Evolutionary conservation across 2,113 vertebrate species (phyloP), one percentile per base, ranked within the genome.

Genomic region (Chauna torquata): DNA sequence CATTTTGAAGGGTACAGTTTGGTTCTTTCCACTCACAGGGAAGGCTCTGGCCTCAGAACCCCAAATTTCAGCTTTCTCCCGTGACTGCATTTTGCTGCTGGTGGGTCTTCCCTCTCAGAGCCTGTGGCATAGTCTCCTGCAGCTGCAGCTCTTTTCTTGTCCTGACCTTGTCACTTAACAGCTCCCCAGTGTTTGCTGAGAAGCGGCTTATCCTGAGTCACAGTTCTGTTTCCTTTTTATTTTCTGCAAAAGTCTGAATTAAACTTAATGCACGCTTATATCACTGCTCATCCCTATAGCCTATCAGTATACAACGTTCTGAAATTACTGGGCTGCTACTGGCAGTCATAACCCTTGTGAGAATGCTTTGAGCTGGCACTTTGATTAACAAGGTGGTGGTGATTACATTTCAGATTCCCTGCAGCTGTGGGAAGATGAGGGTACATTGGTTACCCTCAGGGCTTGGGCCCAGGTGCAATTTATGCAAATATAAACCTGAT

Each of bases 241-340:
- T 66, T 89, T 54, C 49, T 82, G n/a, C 44, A 72, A 8, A 82
- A 42, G 22, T 30, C 70, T 54, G 25, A 47, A 64, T 68, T 86
- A 64, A 85, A 74, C 11, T 54, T 42, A 52, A 9, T 1, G 1
- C 12, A 70, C 0, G 0, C 10, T 19, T 19, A 54, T 44, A 12
- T 66, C 44, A 24, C 68, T 87, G 22, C 34, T 77, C 42, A 68
- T 52, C 42, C 42, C 69, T 68, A 23, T 2, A 74, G 59, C 32
- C 11, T 24, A 9, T 66, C 55, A 49, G 11, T 40, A 9, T 36
- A 54, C 3, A 3, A 17, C 44, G 11, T 44, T 49, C 68, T 68
- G 57, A 57, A 78, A 57, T 76, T 55, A n/a, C 28, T 44, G 40
- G 30, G 38, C 70, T 83, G 77, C 30, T 70, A 24, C 49, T 58